These are phyloP conservation scores for Jordanella pulchra DNA, from an alignment of 2,797 vertebrate species.

Conservation along the genomic window DNA sequence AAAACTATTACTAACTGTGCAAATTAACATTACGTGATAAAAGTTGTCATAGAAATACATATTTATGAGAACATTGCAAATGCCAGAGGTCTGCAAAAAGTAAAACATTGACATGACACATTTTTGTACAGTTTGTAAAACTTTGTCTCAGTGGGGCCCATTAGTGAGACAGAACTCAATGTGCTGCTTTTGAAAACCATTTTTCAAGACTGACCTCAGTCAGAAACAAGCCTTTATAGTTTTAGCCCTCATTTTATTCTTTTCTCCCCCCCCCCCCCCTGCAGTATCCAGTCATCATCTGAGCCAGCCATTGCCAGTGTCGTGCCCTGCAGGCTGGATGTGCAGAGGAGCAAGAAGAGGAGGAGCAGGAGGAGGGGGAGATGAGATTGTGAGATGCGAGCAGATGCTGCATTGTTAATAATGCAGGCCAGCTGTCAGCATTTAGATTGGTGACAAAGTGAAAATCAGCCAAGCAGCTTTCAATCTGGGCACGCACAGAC, in stretches of 20 bases:
- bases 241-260: background rate
- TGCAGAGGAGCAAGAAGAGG: slow-evolving; percentile 1
- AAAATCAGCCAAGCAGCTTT: slow-evolving; percentile 44
- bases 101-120: slow-evolving; percentile 18
- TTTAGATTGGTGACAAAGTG: slow-evolving; percentile 51
- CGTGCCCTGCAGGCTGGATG: slow-evolving; percentile 38
- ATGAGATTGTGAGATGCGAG: slow-evolving; percentile 59
- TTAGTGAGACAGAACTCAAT: background rate
- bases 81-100: slow-evolving; percentile 45
- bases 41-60: slow-evolving; percentile 54
- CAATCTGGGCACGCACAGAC: slow-evolving; percentile 18
- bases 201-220: background rate
- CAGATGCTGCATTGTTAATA: slow-evolving; percentile 75
- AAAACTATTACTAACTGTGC: slow-evolving; percentile 54
- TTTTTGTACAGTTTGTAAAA: slow-evolving; percentile 21
- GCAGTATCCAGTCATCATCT: slow-evolving; percentile 46
- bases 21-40: slow-evolving; percentile 46
- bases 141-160: slow-evolving; percentile 12
- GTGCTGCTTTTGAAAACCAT: background rate
- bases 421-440: slow-evolving; percentile 72
- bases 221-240: background rate
- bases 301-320: slow-evolving; percentile 35
- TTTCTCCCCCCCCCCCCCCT: slow-evolving; percentile 18
- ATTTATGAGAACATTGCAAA: slow-evolving; percentile 64
- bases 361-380: slow-evolving; percentile 6